Base-by-base conservation (phyloP, 2,113 vertebrate species). In the Galbula dea region DNA sequence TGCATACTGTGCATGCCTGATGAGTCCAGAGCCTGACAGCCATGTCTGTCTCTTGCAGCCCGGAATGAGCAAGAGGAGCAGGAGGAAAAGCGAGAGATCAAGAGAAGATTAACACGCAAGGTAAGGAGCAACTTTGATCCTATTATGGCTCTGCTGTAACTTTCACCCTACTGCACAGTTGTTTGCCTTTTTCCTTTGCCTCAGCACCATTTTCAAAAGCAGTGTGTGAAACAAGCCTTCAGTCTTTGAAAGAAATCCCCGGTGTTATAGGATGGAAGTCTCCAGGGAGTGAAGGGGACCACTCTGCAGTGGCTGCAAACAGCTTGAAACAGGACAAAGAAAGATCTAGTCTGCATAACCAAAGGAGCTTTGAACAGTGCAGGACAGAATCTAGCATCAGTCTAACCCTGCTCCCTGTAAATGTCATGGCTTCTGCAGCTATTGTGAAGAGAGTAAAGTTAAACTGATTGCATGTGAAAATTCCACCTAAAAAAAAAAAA, bases 71-170 rank as follows among this genome's bases (percentile, higher is more conserved):
- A 99, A 95, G 99, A 99, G 89, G 99, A 99, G 63, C 98, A 99
- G 93, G 99, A 99, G 94, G 99, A 99, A 97, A 99, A 99, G 95
- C 97, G 99, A 94, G 99, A 99, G 97, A 98, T 99, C 94, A 99
- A 99, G 94, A 98, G 98, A 72, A 97, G 99, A 96, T 98, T 99
- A 91, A 98, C 99, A 27, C 98, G 99, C 52, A 99, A 99, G 99
- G 99, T 99, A 94, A 98, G 98, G 89, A 45, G 16, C 24, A 65
- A 52, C 61, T 90, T 92, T 68, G n/a, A 26, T 32, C 61, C 75
- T n/a, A 2, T 81, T 82, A 17, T 9, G 29, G 30, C 45, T 39
- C 32, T 43, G 18, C 30, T n/a, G 27, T 83, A 62, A 81, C 71
- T 91, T 95, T 85, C 63, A 80, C 37, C 37, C 16, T 71, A 8